Percentiles rank a stretch among this genome's conserved stretches.
phyloP scores from a whole-genome alignment of 1,140 invertebrate species.

The Sycophila sp. region DNA sequence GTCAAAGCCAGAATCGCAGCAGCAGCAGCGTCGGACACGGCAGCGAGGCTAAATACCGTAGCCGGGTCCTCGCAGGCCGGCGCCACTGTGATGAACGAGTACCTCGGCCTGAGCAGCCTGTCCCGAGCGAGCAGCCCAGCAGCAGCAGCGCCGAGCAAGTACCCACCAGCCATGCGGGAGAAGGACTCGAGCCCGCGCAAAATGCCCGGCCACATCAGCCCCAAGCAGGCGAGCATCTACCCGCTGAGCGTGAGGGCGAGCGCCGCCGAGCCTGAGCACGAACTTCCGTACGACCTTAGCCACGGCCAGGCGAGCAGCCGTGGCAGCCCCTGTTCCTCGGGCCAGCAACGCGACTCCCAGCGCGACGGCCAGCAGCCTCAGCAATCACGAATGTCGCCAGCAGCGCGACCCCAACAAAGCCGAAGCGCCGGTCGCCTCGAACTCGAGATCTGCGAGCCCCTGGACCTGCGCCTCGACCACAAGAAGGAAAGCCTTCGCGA shows the following conservation, averaged over 20 bases:
- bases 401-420: conserved; percentile 58
- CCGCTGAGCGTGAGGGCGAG: conserved; percentile 68
- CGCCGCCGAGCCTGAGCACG: conserved; percentile 59
- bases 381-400: conserved; percentile 68
- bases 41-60: no score
- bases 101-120: conserved; percentile 59
- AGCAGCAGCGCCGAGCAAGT: conserved; percentile 42
- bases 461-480: conserved; percentile 84
- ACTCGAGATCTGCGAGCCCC: conserved; percentile 70
- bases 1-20: conserved; percentile 23
- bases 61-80: conserved; percentile 9
- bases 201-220: conserved; percentile 76
- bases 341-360: conserved; percentile 44
- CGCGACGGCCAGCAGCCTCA: conserved; percentile 36
- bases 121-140: conserved; percentile 47
- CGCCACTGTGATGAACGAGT: conserved; percentile 64
- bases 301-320: conserved; percentile 54
- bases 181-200: conserved; percentile 82
- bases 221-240: conserved; percentile 78
- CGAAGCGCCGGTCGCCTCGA: conserved; percentile 42
- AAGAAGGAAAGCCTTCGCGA: conserved; percentile 79
- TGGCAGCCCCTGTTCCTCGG: conserved; percentile 35
- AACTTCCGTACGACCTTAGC: conserved; percentile 71
- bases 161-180: conserved; percentile 75
- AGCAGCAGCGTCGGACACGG: conserved; percentile 37